These are phyloP conservation scores for Baccha elongata DNA, from an alignment of 2,888 invertebrate genomes.

Conservation along the genomic window DNA sequence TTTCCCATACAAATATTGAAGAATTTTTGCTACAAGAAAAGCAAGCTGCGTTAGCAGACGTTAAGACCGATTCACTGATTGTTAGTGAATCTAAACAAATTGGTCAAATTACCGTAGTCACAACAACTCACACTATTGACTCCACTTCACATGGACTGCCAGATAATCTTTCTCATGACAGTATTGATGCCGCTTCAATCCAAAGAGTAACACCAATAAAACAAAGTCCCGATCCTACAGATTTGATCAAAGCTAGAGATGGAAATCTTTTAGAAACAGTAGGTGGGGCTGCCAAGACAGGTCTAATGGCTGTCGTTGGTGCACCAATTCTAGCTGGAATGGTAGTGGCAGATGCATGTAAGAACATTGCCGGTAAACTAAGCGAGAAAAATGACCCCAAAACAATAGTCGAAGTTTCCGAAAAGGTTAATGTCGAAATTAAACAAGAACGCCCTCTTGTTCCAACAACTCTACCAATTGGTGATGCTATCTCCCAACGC, in stretches of 20 bases:
- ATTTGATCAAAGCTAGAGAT: neutral
- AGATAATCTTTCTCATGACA: neutral
- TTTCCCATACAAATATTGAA: neutral
- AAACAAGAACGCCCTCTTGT: conserved; percentile 18
- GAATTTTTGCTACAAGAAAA: conserved; percentile 32
- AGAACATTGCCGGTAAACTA: conserved; percentile 81
- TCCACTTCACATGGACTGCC: conserved; percentile 1
- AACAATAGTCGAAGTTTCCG: neutral
- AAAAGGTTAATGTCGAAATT: conserved; percentile 8
- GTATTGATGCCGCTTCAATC: conserved; percentile 5
- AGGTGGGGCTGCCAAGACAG: conserved; percentile 91
- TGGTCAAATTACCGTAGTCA: neutral
- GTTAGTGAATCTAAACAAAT: neutral
- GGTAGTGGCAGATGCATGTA: conserved; percentile 92
- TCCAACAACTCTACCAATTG: conserved; percentile 83
- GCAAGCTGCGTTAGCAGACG: neutral
- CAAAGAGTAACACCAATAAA: conserved; percentile 2
- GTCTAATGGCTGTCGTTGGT: conserved; percentile 92
- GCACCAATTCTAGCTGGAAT: conserved; percentile 95
- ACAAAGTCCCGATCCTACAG: neutral
- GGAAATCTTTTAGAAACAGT: conserved; percentile 77
- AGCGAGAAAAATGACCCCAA: conserved; percentile 26
- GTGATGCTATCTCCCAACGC: conserved; percentile 86
- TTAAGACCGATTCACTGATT: neutral
- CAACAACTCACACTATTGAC: neutral